Base-by-base conservation (phyloP, 2,888 invertebrate genomes). In the Apantesis nais region DNA sequence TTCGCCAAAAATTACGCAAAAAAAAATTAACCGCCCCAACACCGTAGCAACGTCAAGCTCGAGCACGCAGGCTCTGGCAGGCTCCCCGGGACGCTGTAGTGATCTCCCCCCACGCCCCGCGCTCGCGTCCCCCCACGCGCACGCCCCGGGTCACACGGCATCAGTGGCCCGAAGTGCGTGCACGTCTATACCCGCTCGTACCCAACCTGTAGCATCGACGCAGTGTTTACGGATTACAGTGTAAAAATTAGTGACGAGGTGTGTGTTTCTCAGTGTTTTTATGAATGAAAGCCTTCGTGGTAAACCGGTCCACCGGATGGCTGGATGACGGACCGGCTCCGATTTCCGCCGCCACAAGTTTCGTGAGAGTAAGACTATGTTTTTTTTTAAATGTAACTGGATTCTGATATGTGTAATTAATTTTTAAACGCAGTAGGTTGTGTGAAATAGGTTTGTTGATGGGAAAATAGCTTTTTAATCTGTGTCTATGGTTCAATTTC, bases 121-220 rank as follows among this genome's bases (percentile, higher is more conserved):
- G 81, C 85, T 75, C 85, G 80, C 79, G 82, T 78, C 77, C 80
- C 82, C 82, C 85, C 79, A 78, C 82, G 82, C 82, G 82, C 83
- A 84, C 78, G 73, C 77, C 81, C 77, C 74, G 72, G 76, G 72
- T 74, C 90, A 92, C 81, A 90, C 85, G 88, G 91, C 89, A 83
- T 80, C 77, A 74, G 83, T 86, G 86, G 84, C 79, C 79, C 87
- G 86, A 31, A 75, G 70, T 70, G 85, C 70, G 62, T 83, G 86
- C 87, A 86, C 88, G 89, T 83, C 76, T 71, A 74, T 73, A 74
- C 66, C 66, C 71, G 70, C 74, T 66, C 72, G 65, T 70, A 66
- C 79, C 79, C 85, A 91, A 92, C 93, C 92, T 93, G 92, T 93
- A 87, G 93, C 88, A 78, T 80, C 85, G 85, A 73, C 83, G 85